Evolutionary conservation across 2,113 vertebrate genomes (phyloP).

Genomic region (Lasiurus borealis): DNA sequence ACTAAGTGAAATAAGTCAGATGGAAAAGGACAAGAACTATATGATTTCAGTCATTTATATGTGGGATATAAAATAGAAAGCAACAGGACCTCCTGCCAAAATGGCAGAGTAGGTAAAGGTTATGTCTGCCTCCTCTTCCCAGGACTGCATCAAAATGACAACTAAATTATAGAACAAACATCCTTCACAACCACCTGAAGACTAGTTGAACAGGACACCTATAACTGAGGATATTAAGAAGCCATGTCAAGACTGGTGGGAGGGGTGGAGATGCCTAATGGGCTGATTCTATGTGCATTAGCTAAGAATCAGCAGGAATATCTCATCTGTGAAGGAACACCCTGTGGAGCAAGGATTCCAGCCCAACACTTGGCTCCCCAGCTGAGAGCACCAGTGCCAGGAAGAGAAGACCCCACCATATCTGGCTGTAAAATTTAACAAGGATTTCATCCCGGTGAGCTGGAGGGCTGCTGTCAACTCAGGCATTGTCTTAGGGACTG

Average conservation of each 20-base stretch:
- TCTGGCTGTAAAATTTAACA: not conserved
- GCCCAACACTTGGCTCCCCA: not conserved
- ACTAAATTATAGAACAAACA: not conserved
- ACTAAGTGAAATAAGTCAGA: not conserved
- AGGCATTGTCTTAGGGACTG: not conserved
- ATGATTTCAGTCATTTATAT: not conserved
- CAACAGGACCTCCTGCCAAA: not conserved
- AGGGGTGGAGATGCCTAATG: not conserved
- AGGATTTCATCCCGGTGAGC: not conserved
- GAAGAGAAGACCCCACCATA: not conserved
- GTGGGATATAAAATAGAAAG: not conserved
- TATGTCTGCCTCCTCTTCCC: not conserved
- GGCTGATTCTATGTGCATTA: not conserved
- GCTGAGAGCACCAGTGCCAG: not conserved
- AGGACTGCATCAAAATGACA: not conserved
- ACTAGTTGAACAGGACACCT: not conserved
- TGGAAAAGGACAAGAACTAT: not conserved
- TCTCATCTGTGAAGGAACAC: not conserved
- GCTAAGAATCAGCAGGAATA: not conserved
- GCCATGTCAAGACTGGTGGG: not conserved
- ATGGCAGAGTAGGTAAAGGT: not conserved
- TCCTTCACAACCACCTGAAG: not conserved
- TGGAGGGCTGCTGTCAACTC: not conserved
- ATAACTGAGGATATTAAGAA: not conserved
- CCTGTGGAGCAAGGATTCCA: not conserved